Conservation (phyloP, 2,888 invertebrate species). For the Oasisia sp. region DNA sequence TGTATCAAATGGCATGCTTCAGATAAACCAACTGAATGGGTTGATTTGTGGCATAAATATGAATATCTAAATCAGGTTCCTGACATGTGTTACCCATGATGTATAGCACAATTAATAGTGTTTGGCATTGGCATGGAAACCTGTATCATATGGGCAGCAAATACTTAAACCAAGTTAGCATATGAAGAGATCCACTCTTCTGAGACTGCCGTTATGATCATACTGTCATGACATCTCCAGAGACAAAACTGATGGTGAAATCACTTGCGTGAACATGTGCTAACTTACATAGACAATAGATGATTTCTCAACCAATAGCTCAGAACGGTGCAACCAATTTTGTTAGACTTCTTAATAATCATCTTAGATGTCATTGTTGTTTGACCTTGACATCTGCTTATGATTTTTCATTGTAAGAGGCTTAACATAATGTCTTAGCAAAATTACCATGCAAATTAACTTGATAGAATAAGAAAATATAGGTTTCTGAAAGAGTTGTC, state of each 20-base stretch:
- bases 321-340: background rate
- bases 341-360: background rate
- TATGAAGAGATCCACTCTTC: background rate
- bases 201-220: background rate
- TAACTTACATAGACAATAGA: background rate
- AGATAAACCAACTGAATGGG: background rate
- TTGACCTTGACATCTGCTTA: background rate
- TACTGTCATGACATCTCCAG: background rate
- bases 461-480: background rate
- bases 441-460: background rate
- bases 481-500: background rate
- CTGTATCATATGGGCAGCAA: background rate
- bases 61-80: background rate
- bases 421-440: background rate
- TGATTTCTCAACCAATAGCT: background rate
- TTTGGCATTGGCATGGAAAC: background rate
- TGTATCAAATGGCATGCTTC: background rate
- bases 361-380: background rate
- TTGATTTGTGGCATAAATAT: background rate
- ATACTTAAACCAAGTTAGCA: background rate
- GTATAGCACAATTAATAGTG: background rate
- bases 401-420: background rate
- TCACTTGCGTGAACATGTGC: background rate
- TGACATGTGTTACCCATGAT: background rate
- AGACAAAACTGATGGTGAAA: background rate